Percentiles rank a stretch among this genome's conserved stretches.
phyloP scores from a whole-genome alignment of 2,888 invertebrate species.

The Myopa tessellatipennis region DNA sequence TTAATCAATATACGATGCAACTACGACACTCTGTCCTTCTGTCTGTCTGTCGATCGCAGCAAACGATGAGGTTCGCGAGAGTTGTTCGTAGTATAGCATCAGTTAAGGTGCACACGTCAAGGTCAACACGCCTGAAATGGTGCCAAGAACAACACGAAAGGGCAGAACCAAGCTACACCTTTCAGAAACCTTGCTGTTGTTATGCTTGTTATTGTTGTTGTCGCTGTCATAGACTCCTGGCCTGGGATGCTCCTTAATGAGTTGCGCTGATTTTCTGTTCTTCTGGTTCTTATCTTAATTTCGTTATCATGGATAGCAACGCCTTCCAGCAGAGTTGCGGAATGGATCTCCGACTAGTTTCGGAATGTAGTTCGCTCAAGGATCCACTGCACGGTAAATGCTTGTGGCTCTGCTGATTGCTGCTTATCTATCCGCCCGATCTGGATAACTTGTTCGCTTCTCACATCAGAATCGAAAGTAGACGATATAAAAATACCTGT shows the following conservation, averaged over 20 bases:
- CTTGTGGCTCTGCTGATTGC: not conserved
- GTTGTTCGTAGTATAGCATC: not conserved
- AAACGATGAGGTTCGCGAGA: not conserved
- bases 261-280: not conserved
- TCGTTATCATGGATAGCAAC: not conserved
- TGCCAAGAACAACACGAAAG: constrained; percentile 4
- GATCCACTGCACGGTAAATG: not conserved
- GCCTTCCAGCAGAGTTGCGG: not conserved
- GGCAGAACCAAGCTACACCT: constrained; percentile 9
- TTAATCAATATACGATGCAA: constrained; percentile 19
- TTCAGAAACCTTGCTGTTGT: not conserved
- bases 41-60: not conserved
- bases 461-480: not conserved
- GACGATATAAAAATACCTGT: not conserved
- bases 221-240: not conserved
- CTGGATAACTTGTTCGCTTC: not conserved
- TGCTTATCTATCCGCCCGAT: not conserved
- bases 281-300: not conserved
- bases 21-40: constrained; percentile 3
- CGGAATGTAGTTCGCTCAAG: not conserved
- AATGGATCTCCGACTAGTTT: not conserved
- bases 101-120: constrained; percentile 11
- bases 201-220: not conserved
- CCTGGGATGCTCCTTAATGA: constrained; percentile 8
- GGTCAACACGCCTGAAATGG: constrained; percentile 7